phyloP scores from a whole-genome alignment of 2,888 invertebrate species.

The Blastobasis lacticolella region DNA sequence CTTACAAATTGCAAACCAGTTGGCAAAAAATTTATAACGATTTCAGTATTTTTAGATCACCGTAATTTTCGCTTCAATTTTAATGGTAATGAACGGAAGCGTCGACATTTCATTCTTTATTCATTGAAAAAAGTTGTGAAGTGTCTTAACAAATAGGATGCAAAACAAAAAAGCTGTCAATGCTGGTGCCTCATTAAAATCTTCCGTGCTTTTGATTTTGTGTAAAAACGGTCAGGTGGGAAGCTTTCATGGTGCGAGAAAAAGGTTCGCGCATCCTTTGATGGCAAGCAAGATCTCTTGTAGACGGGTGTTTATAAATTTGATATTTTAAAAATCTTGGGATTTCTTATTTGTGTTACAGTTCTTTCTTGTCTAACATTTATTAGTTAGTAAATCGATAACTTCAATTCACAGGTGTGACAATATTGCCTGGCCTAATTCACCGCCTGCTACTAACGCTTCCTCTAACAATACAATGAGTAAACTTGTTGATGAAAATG shows the following conservation, averaged over 20 bases:
- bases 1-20: no score
- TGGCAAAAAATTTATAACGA: no score
- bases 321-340: background rate
- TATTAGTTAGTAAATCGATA: no score
- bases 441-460: constrained; percentile 5
- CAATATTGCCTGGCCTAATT: constrained; percentile 1
- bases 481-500: background rate
- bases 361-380: background rate
- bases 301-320: background rate
- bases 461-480: background rate
- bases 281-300: constrained; percentile 19
- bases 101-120: no score
- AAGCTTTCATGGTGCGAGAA: constrained; percentile 34
- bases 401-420: constrained; percentile 11
- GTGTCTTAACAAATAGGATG: constrained; percentile 29
- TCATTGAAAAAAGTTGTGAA: background rate
- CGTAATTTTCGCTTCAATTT: no score
- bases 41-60: no score
- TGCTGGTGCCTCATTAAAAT: constrained; percentile 71
- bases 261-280: constrained; percentile 42
- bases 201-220: constrained; percentile 68
- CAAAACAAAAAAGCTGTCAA: constrained; percentile 59
- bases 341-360: background rate
- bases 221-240: constrained; percentile 56
- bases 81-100: no score